Base-by-base conservation (phyloP, 2,888 invertebrate genomes). In the Campoplex nolae region DNA sequence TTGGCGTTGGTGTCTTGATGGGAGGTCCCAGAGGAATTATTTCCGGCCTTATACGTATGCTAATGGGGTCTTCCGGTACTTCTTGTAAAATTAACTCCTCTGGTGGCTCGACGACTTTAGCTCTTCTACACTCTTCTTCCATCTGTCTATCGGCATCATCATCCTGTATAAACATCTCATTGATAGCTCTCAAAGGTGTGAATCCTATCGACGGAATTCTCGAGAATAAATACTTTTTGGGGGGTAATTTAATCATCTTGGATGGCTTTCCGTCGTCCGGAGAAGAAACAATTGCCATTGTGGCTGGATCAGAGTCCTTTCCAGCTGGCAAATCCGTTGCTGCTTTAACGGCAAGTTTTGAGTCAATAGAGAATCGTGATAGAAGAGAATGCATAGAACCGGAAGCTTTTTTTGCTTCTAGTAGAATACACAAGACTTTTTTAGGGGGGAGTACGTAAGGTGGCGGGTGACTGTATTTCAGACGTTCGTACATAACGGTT, bases 281-380 rank as follows among this genome's bases (percentile, higher is more conserved):
- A 1, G 84, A 42, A 18, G 87, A 67, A 6, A 88, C 45, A 4
- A 88, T 38, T 6, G 86, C 71, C 18, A 85, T 84, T 35, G 89
- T 86, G 2, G 85, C 84, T 16, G 88, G 62, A 13, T 82, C 77
- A 62, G 87, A 74, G 16, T 35, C 18, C 56, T 88, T 80, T 23
- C 58, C 35, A 2, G 75, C 42, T 0, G 89, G 76, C 4, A 93
- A 83, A 13, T 90, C 89, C 9, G 84, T 88, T 13, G 74, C 90
- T 51, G 90, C 90, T 75, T 94, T 94, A 9, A 92, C 89, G 16
- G 92, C 91, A 13, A 94, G 80, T 84, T 90, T 92, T 0, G 93
- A 94, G 58, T 94, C 92, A 3, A 94, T 90, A 0, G 94, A 94
- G 88, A 94, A 94, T 87, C 94, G 89, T 1, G 94, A 94, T 1